These are phyloP conservation scores for Bombus pyrosoma DNA, from an alignment of 1,140 invertebrate genomes.

Conservation along the genomic window DNA sequence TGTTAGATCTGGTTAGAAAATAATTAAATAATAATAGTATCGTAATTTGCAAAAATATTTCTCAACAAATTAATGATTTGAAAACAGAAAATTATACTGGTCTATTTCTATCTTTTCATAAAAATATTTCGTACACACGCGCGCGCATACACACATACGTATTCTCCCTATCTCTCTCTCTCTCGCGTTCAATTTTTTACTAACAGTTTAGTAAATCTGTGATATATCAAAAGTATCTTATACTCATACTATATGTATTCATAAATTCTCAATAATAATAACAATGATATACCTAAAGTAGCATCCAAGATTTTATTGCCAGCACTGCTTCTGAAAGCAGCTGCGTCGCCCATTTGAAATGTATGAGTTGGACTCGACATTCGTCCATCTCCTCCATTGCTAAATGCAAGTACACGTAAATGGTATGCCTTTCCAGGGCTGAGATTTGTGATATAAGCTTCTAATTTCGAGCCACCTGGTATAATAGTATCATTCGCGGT, in stretches of 20 bases:
- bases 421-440: slow-evolving; percentile 94
- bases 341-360: slow-evolving; percentile 90
- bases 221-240: slow-evolving; percentile 1
- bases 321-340: slow-evolving; percentile 72
- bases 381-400: slow-evolving; percentile 96
- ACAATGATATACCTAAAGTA: slow-evolving; percentile 63
- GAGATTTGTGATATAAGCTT: slow-evolving; percentile 90
- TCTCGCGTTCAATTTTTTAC: slow-evolving; percentile 1
- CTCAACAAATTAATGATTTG: neutral
- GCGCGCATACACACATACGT: neutral
- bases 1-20: neutral
- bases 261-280: slow-evolving; percentile 70
- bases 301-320: slow-evolving; percentile 67
- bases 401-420: slow-evolving; percentile 95
- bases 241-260: slow-evolving; percentile 42
- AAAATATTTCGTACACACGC: neutral
- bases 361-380: slow-evolving; percentile 96
- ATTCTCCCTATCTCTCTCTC: neutral
- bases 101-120: slow-evolving; percentile 1
- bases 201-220: neutral
- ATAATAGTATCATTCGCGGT: slow-evolving; percentile 94
- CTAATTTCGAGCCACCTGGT: slow-evolving; percentile 88
- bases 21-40: neutral
- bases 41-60: neutral
- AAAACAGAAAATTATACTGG: slow-evolving; percentile 5